Base-by-base conservation (phyloP, 2,113 vertebrate genomes). In the Centropus bengalensis region DNA sequence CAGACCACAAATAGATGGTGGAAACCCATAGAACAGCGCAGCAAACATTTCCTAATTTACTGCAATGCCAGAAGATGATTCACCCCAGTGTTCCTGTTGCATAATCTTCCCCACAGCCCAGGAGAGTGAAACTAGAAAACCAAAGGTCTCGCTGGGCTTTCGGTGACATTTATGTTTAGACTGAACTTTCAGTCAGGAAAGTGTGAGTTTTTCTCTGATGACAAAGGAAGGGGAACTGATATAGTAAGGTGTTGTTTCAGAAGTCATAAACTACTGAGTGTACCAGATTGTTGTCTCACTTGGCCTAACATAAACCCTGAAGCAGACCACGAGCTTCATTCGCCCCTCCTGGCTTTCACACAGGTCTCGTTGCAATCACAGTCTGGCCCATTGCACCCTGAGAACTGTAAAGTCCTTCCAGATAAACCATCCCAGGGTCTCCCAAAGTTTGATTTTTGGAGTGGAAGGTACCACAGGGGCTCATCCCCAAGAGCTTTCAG, bases 181-280 rank as follows among this genome's bases (percentile, higher is more conserved):
- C 93, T 97, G 91, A 96, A 93, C 93, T 93, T 96, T 96, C 88
- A 60, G 94, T 64, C 93, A 95, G 96, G 96, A 96, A 97, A 97
- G 93, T 91, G 93, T 96, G 96, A 96, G 92, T 91, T 96, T 83
- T 88, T 20, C 88, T 95, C 85, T 86, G 73, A 58, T 95, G 95
- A 92, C 94, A 93, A 90, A 81, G 88, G 73, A 89, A 45, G 76
- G 56, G 80, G 69, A 86, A 71, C 76, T 63, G 90, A 86, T 88
- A 71, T 21, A 88, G 82, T 56, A 82, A 90, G 93, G 92, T 88
- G 89, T 23, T 90, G 76, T 76, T 95, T 96, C 60, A 82, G 92
- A 96, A 88, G 42, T 42, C 4, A 90, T 88, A 84, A 97, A 86
- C 88, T 68, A 45, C 88, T 60, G 80, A 45, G 68, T 24, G 56